Percentiles rank a stretch among this genome's conserved stretches.
These are phyloP conservation scores for Podarcis cretensis DNA, from an alignment of 2,113 vertebrate genomes.

Conservation along the genomic window DNA sequence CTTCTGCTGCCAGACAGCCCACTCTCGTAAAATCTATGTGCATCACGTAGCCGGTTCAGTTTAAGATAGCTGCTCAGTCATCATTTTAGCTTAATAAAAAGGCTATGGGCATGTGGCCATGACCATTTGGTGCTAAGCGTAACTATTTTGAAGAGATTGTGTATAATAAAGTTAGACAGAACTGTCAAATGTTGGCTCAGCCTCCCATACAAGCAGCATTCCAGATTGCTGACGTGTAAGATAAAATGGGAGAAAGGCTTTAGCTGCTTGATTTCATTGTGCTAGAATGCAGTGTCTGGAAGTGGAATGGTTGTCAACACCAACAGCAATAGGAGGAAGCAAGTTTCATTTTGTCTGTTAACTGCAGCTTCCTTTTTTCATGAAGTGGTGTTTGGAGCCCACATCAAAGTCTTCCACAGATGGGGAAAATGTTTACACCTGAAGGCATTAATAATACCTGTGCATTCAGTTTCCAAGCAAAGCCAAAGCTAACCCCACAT, in stretches of 20 bases:
- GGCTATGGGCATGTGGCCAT: too few species aligned
- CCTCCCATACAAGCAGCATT: conserved; percentile 1
- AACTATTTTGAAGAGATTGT: background rate
- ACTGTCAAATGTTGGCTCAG: background rate
- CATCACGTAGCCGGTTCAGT: background rate
- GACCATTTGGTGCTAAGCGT: background rate
- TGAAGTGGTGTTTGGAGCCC: background rate
- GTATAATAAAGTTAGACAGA: background rate
- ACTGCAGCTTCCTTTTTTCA: background rate
- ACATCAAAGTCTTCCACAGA: background rate
- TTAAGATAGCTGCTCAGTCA: background rate
- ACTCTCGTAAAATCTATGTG: background rate
- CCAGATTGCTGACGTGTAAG: background rate
- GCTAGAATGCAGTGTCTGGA: background rate
- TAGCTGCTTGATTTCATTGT: background rate
- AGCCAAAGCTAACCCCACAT: background rate
- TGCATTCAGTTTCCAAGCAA: background rate
- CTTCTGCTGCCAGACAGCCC: background rate
- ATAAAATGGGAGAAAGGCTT: background rate
- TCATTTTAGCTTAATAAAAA: background rate
- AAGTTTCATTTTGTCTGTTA: background rate
- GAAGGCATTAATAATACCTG: background rate
- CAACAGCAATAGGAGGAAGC: background rate
- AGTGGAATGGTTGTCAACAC: background rate
- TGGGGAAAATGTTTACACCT: background rate